Conservation (phyloP, 1,140 invertebrate species). For the Galleria mellonella region DNA sequence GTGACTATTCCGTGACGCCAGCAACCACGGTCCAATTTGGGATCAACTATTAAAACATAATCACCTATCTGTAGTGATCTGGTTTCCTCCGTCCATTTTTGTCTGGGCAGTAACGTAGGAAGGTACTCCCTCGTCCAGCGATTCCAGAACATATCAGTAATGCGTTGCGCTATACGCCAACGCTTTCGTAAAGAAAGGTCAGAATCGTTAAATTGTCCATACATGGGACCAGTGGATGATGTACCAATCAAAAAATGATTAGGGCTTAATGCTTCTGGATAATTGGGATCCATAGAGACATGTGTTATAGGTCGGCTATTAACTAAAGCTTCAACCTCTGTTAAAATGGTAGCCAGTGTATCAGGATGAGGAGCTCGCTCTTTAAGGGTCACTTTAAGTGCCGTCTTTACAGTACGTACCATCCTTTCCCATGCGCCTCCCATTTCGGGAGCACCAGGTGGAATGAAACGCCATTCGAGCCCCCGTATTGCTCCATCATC, state of each 20-base stretch:
- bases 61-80: conserved; percentile 1
- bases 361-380: conserved; percentile 3
- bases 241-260: conserved; percentile 6
- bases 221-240: not conserved
- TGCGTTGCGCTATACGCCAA: conserved; percentile 1
- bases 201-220: not conserved
- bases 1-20: conserved; percentile 5
- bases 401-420: conserved; percentile 7
- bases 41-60: conserved; percentile 5
- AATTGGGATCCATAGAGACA: not conserved
- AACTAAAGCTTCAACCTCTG: conserved; percentile 11
- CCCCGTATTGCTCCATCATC: not conserved
- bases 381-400: conserved; percentile 1
- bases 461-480: conserved; percentile 36
- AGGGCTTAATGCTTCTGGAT: not conserved
- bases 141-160: conserved; percentile 1
- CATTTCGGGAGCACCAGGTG: conserved; percentile 34
- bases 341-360: conserved; percentile 3
- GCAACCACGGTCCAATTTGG: conserved; percentile 3
- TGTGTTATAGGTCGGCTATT: conserved; percentile 9
- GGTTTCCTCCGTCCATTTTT: conserved; percentile 3
- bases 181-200: not conserved
- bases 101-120: conserved; percentile 2
- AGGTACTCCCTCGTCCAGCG: conserved; percentile 2
- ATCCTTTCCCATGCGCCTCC: conserved; percentile 15